These are phyloP conservation scores for Pseudorasbora parva DNA, from an alignment of 2,113 vertebrate species.

Conservation along the genomic window DNA sequence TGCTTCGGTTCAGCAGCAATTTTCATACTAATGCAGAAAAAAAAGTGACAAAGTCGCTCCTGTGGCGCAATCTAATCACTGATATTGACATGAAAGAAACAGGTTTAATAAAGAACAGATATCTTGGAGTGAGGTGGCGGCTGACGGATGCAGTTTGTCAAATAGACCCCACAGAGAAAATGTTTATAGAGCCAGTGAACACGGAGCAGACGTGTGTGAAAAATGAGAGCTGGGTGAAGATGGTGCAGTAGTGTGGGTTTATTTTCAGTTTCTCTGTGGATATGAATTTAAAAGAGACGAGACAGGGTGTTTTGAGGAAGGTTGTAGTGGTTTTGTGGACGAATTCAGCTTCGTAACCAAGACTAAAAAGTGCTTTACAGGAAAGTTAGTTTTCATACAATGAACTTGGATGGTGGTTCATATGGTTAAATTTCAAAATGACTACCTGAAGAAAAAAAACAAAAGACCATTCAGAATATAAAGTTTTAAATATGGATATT, in stretches of 20 bases:
- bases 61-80: slow-evolving; percentile 37
- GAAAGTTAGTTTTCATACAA: too few relatives aligned
- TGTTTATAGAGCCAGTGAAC: not conserved
- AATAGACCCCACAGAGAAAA: slow-evolving; percentile 28
- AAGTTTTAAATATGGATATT: too few relatives aligned
- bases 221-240: slow-evolving; percentile 2
- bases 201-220: not conserved
- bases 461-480: too few relatives aligned
- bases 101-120: slow-evolving; percentile 13
- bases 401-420: not conserved
- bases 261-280: not conserved
- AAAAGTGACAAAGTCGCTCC: not conserved
- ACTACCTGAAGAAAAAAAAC: too few relatives aligned
- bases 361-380: not conserved
- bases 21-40: slow-evolving; percentile 42
- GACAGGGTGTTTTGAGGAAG: not conserved
- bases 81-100: slow-evolving; percentile 23
- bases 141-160: slow-evolving; percentile 43
- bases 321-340: not conserved
- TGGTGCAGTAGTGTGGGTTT: not conserved
- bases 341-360: not conserved
- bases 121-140: not conserved
- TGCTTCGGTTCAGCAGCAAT: slow-evolving; percentile 33
- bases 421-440: not conserved
- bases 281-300: not conserved